A percentile compares a stretch with the other conserved stretches of the same genome.
Evolutionary conservation across 2,888 invertebrate genomes (phyloP).

Genomic region (Hirtodrosophila duncani): DNA sequence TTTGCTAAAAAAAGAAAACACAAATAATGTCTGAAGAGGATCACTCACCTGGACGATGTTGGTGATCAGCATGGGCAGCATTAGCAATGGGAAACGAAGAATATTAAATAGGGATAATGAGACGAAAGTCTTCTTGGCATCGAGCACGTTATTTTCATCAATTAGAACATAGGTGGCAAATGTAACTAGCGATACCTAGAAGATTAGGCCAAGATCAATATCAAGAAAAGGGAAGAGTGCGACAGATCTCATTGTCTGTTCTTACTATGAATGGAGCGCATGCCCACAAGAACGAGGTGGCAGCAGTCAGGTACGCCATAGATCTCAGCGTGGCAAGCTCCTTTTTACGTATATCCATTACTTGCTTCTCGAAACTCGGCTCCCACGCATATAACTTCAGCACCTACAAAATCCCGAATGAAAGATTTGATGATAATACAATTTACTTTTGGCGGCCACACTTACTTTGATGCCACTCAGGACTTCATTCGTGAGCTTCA

Average conservation of each 20-base stretch:
- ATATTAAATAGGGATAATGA: constrained; percentile 98
- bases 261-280: constrained; percentile 96
- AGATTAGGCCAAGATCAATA: constrained; percentile 42
- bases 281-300: constrained; percentile 95
- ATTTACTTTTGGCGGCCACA: too few relatives aligned
- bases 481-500: constrained; percentile 95
- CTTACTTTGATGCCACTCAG: constrained; percentile 92
- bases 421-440: too few relatives aligned
- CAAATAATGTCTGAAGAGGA: too few relatives aligned
- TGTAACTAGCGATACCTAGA: constrained; percentile 90
- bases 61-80: constrained; percentile 97
- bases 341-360: constrained; percentile 90
- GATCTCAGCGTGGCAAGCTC: constrained; percentile 93
- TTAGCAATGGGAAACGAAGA: constrained; percentile 95
- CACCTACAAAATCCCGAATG: constrained; percentile 80
- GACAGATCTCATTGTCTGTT: constrained; percentile 5
- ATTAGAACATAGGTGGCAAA: constrained; percentile 93
- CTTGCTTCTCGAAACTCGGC: constrained; percentile 92
- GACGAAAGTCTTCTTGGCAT: constrained; percentile 95
- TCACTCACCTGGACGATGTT: constrained; percentile 94
- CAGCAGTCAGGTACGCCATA: constrained; percentile 92
- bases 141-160: constrained; percentile 89
- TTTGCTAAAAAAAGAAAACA: constrained; percentile 47
- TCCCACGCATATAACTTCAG: constrained; percentile 97
- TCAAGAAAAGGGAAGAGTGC: constrained; percentile 52